Conservation (phyloP, 2,888 invertebrate species). For the Flabesymbios commensalis region DNA sequence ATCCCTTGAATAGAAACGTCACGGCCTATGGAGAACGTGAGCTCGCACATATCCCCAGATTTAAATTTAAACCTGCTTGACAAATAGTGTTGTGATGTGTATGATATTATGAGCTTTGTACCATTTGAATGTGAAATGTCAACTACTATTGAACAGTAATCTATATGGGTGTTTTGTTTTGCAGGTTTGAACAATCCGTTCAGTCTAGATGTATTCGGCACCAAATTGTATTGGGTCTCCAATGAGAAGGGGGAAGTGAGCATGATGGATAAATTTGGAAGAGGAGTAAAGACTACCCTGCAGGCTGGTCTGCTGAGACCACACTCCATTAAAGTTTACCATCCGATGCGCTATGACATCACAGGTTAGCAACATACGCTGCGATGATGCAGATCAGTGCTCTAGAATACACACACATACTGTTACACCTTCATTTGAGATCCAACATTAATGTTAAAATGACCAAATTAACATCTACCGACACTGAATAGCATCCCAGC, state of each 20-base stretch:
- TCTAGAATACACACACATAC: not conserved
- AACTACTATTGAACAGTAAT: too few species aligned
- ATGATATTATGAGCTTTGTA: too few species aligned
- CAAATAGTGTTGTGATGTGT: too few species aligned
- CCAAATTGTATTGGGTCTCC: conserved; percentile 90
- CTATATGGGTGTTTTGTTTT: conserved; percentile 30
- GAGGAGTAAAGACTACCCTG: conserved; percentile 84
- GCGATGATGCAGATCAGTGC: not conserved
- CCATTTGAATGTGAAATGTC: too few species aligned
- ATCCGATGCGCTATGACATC: conserved; percentile 80
- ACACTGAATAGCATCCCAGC: too few species aligned
- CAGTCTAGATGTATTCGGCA: conserved; percentile 91
- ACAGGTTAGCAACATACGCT: conserved; percentile 65
- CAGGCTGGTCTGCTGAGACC: conserved; percentile 84
- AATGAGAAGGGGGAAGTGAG: conserved; percentile 84
- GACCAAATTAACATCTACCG: too few species aligned
- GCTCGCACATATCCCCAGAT: too few species aligned
- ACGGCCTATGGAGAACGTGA: too few species aligned
- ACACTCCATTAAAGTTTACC: conserved; percentile 80
- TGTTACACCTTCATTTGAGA: too few species aligned
- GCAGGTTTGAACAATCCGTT: conserved; percentile 74
- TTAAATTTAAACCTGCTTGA: too few species aligned
- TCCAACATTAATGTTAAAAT: too few species aligned
- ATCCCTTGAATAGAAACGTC: too few species aligned
- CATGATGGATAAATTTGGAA: conserved; percentile 93